Conservation (phyloP, 2,113 vertebrate genomes). For the Phodopus roborovskii region DNA sequence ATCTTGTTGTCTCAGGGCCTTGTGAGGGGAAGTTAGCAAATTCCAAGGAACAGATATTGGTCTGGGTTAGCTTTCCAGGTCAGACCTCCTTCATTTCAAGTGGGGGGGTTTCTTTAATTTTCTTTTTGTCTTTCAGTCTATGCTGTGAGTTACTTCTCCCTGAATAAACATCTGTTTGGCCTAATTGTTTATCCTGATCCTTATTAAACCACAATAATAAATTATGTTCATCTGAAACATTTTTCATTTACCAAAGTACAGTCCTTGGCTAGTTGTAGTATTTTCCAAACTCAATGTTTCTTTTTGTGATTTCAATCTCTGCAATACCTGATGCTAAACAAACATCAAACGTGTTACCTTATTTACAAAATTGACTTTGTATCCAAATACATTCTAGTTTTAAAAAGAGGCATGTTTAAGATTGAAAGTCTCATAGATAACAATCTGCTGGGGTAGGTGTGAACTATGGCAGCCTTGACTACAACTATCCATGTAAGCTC, state of each 20-base stretch:
- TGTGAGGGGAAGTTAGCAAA: no score
- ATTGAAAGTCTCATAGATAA: background rate
- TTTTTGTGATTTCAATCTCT: slow-evolving; percentile 66
- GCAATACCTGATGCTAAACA: slow-evolving; percentile 72
- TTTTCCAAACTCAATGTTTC: slow-evolving; percentile 75
- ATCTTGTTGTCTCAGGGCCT: no score
- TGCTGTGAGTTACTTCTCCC: no score
- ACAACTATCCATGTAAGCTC: background rate
- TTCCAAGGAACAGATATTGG: no score
- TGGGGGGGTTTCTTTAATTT: no score
- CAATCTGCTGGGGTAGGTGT: background rate
- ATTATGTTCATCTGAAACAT: slow-evolving; percentile 17
- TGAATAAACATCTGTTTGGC: no score
- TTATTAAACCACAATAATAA: no score
- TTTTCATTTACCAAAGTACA: slow-evolving; percentile 57
- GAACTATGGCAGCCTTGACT: background rate
- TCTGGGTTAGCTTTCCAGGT: no score
- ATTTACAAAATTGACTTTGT: slow-evolving; percentile 8
- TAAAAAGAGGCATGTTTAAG: background rate
- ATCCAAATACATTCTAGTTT: background rate
- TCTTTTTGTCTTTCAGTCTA: no score
- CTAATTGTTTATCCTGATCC: no score
- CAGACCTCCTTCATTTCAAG: no score
- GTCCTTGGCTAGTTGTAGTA: slow-evolving; percentile 43
- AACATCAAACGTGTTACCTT: slow-evolving; percentile 68